Evolutionary conservation across 1,140 invertebrate genomes (phyloP), one percentile per base, ranked within the genome.

Genomic region (Drosophila nigrodunni): DNA sequence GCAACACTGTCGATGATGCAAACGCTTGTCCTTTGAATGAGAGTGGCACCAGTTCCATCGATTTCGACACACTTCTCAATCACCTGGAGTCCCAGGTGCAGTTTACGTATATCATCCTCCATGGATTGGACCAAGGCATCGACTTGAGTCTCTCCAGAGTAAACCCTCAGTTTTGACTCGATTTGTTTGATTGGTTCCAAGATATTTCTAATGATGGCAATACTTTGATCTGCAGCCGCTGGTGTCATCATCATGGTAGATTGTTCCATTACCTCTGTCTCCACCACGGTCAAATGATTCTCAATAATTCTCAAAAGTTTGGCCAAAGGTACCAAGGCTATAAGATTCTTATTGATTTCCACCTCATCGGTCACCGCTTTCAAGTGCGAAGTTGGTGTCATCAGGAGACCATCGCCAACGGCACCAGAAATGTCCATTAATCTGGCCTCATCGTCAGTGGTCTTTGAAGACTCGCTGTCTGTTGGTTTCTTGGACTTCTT

Each of bases 51-150:
- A 15, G 94, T 94, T 62, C 94, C 94, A 89, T 95, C 94, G 34
- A 95, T 93, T 76, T 95, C 94, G 39, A 95, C 93, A 82, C 95
- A 95, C 90, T 95, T 95, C 90, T 95, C 94, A 67, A 96, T 93
- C 7, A 95, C 93, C 43, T 94, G 93, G 25, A 96, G 90, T 64
- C 94, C 94, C 90, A 94, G 94, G 81, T 95, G 94, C 9, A 96
- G 85, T 30, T 93, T 93, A 80, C 95, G 94, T 47, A 96, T 93
- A 18, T 95, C 93, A 44, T 94, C 93, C 15, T 94, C 93, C 60
- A 96, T 91, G 30, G 93, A 93, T 71, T 94, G 93, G 10, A 95
- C 93, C 10, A 95, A 88, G 2, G 92, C 92, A 62, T 93, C 91
- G n/a, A 91, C 90, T 34, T 93, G 88, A 25, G 93, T 90, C 66